Base-by-base conservation (phyloP, 2,888 invertebrate genomes). In the Melanargia galathea region DNA sequence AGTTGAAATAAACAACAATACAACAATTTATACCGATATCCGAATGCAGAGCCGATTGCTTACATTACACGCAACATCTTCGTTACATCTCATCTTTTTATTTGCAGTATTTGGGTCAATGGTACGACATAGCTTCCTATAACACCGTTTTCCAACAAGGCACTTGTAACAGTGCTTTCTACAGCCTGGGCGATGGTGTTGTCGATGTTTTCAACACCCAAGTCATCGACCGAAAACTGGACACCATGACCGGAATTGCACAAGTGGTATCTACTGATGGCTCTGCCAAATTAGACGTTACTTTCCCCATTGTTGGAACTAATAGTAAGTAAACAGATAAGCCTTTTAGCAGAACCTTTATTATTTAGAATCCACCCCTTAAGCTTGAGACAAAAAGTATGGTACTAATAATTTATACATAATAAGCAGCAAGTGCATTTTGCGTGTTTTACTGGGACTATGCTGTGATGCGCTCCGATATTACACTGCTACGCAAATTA, bases 271-370 rank as follows among this genome's bases (percentile, higher is more conserved):
- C 92, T 0, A 92, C 92, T 0, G 94, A 94, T 73, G 89, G 87
- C 2, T 88, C 86, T 67, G 95, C 92, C 46, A 90, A 93, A 18
- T 92, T 95, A 0, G 87, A 92, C 0, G 94, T 94, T 81, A 93
- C 92, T 13, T 95, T 95, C 77, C 86, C 86, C 30, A 18, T 57
- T 11, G 56, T 11, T 2, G 56, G 56, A 30, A 57, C 56, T 18
- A 45, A 45, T 30, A 0, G 56, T 56, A 10, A 56, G 56, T 56
- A 8, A 10, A 24, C 8, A 24, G 20, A 45, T 45, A 18, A 20
- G 5, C 18, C 5, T 10, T 18, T 3, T 13, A 18, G 5, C 18
- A 45, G 7, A 4, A 8, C 8, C 30, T 8, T 30, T 30, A 8
- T 7, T 30, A 30, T 26, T 26, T 26, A 26, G 3, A 26, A 26